Percentiles rank a stretch among this genome's conserved stretches.
Evolutionary conservation across 2,797 vertebrate species (phyloP).

Genomic region (Amblyraja radiata): DNA sequence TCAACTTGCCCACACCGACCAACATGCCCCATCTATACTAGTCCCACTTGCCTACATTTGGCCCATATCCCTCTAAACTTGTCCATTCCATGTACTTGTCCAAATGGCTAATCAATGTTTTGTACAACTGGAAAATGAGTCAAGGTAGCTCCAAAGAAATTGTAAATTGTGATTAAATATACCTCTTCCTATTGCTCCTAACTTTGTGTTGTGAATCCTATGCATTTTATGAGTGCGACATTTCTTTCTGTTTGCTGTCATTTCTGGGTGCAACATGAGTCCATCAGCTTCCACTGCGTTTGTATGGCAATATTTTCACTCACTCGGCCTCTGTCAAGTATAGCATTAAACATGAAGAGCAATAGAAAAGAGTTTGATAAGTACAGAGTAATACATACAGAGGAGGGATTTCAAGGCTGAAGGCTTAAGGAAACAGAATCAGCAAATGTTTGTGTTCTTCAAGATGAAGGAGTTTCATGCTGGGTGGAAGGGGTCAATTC

Average conservation of each 20-base stretch:
- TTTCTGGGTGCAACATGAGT: not conserved
- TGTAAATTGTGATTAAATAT: not conserved
- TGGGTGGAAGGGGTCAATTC: constrained; percentile 20
- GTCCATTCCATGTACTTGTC: too few relatives aligned
- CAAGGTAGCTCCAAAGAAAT: not conserved
- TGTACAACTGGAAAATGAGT: not conserved
- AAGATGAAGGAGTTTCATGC: constrained; percentile 32
- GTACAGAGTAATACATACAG: constrained; percentile 24
- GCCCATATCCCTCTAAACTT: too few relatives aligned
- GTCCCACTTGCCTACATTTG: too few relatives aligned
- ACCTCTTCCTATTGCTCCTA: not conserved
- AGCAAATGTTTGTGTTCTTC: constrained; percentile 8
- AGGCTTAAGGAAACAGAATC: constrained; percentile 32
- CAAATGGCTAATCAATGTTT: not conserved
- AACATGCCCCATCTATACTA: too few relatives aligned
- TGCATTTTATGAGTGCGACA: not conserved
- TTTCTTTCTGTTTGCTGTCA: constrained; percentile 3
- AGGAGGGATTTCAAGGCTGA: constrained; percentile 25
- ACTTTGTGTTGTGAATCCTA: not conserved
- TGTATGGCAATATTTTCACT: not conserved
- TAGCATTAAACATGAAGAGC: not conserved
- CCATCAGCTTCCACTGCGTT: not conserved
- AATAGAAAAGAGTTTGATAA: constrained; percentile 30
- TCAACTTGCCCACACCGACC: too few relatives aligned
- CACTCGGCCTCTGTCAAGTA: not conserved